These are phyloP conservation scores for Rhinoderma darwinii DNA, from an alignment of 2,113 vertebrate species.

Conservation along the genomic window DNA sequence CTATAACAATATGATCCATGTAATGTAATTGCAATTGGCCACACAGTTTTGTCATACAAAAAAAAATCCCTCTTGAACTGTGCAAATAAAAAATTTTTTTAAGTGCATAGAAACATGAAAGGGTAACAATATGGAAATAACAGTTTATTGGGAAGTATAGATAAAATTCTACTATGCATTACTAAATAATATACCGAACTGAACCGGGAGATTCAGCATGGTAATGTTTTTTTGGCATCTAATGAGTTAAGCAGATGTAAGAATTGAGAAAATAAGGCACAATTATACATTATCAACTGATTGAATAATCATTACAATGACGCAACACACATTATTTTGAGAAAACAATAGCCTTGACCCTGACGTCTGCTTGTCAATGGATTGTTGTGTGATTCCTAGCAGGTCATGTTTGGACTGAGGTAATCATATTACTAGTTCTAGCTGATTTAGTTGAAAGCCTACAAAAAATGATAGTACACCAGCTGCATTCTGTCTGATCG, in stretches of 20 bases:
- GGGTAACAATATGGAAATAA: background rate
- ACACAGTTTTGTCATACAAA: background rate
- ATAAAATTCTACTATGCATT: background rate
- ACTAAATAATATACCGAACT: background rate
- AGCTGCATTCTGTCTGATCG: background rate
- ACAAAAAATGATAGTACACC: background rate
- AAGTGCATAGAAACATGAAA: background rate
- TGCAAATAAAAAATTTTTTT: background rate
- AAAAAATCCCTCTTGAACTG: background rate
- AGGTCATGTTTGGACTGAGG: constrained; percentile 15
- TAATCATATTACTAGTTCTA: background rate
- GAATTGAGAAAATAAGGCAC: background rate
- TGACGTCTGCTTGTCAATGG: constrained; percentile 10
- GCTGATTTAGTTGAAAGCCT: background rate
- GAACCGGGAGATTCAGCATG: background rate
- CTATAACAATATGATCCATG: background rate
- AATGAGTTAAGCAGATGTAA: constrained; percentile 22
- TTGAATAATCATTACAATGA: constrained; percentile 47
- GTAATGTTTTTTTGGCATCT: background rate
- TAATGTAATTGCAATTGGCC: background rate
- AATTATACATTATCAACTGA: constrained; percentile 27
- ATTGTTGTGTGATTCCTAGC: constrained; percentile 30
- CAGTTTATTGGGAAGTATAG: background rate
- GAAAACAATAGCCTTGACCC: constrained; percentile 52
- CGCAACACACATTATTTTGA: constrained; percentile 22